These are phyloP conservation scores for Eleutherodactylus coqui DNA, from an alignment of 2,797 vertebrate species.

Conservation along the genomic window DNA sequence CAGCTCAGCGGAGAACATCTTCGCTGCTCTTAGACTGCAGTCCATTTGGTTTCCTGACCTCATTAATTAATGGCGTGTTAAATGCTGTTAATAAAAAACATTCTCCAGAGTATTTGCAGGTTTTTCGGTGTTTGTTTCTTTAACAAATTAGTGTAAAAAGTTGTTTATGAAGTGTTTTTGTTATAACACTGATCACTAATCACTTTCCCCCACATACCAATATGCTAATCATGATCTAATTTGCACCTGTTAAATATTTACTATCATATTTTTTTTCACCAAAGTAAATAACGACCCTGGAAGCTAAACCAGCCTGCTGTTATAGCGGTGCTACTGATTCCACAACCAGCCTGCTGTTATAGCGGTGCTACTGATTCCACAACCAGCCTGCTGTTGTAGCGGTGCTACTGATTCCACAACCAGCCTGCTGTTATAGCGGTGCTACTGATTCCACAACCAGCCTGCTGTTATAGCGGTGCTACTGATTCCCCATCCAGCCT, in stretches of 20 bases:
- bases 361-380: no score
- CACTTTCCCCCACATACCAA: not conserved
- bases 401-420: not conserved
- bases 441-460: not conserved
- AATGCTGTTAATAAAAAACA: not conserved
- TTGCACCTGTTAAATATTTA: slow-evolving; percentile 17
- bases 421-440: not conserved
- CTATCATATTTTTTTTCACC: not conserved
- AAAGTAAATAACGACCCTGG: not conserved
- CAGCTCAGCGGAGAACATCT: not conserved
- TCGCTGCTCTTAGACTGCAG: not conserved
- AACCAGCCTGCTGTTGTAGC: not conserved
- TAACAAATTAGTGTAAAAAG: slow-evolving; percentile 40
- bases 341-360: not conserved
- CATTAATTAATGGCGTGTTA: slow-evolving; percentile 39
- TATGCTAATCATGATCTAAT: not conserved
- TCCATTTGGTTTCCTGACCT: slow-evolving; percentile 40
- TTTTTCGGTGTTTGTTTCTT: slow-evolving; percentile 8
- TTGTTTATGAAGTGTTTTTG: slow-evolving; percentile 12
- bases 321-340: not conserved
- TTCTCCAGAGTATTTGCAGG: slow-evolving; percentile 15
- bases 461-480: not conserved
- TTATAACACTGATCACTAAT: not conserved
- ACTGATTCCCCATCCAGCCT: not conserved
- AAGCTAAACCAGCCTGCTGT: not conserved